These are phyloP conservation scores for Poeciliopsis paucimaculata DNA, from an alignment of 2,797 vertebrate genomes.

Conservation along the genomic window DNA sequence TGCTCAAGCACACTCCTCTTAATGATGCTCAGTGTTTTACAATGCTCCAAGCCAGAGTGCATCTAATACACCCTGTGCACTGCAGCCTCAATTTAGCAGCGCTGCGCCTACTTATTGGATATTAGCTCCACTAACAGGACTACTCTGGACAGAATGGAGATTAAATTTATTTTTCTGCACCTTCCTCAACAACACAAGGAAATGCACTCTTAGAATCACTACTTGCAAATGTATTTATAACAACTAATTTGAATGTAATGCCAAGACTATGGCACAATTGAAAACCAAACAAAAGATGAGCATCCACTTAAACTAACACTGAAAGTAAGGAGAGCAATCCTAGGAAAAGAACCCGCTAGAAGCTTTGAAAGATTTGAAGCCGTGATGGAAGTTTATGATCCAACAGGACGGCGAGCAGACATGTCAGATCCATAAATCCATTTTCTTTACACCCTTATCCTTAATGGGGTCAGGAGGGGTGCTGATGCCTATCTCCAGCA, in stretches of 20 bases:
- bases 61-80: slow-evolving; percentile 34
- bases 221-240: not conserved
- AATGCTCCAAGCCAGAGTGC: slow-evolving; percentile 49
- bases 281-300: not conserved
- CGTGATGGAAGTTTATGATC: not conserved
- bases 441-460: no score
- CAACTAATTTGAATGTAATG: not conserved
- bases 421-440: not conserved
- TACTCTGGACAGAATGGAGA: slow-evolving; percentile 41
- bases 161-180: slow-evolving; percentile 43
- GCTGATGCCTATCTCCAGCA: no score
- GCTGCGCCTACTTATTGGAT: slow-evolving; percentile 37
- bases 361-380: not conserved
- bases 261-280: not conserved
- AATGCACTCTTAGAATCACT: slow-evolving; percentile 22
- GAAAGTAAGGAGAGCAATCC: not conserved
- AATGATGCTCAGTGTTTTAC: slow-evolving; percentile 66
- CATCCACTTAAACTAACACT: not conserved
- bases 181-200: slow-evolving; percentile 12
- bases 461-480: no score
- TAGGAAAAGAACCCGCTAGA: not conserved
- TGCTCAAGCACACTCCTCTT: slow-evolving; percentile 61
- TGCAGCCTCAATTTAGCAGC: slow-evolving; percentile 41
- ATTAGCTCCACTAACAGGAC: slow-evolving; percentile 25
- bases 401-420: not conserved